Conservation (phyloP, 1,140 invertebrate genomes). For the Apis mellifera region Amel_HAv3.1 CM009940.2:9561001-9561500, state of each 20-base stretch:
- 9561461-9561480: constrained; percentile 81
- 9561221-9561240: fast-evolving
- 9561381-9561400: constrained; percentile 74
- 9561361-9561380: constrained; percentile 58
- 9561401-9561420: constrained; percentile 42
- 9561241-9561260: constrained; percentile 62
- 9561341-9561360: constrained; percentile 77
- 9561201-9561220: background rate
- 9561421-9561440: constrained; percentile 56
- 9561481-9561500: constrained; percentile 81
- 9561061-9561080: constrained; percentile 79
- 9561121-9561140: constrained; percentile 70
- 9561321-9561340: constrained; percentile 75
- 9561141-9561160: background rate
- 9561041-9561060: constrained; percentile 78
- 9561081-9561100: constrained; percentile 51
- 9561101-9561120: constrained; percentile 74
- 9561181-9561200: background rate
- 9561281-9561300: constrained; percentile 68
- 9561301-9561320: constrained; percentile 68
- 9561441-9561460: constrained; percentile 72
- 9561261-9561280: constrained; percentile 82
- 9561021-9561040: constrained; percentile 74
- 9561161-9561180: constrained; percentile 15
- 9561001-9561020: constrained; percentile 41